Percentiles rank a stretch among this genome's conserved stretches.
Conservation (phyloP, 2,888 invertebrate genomes). For the Lasioglossum villosulum region DNA sequence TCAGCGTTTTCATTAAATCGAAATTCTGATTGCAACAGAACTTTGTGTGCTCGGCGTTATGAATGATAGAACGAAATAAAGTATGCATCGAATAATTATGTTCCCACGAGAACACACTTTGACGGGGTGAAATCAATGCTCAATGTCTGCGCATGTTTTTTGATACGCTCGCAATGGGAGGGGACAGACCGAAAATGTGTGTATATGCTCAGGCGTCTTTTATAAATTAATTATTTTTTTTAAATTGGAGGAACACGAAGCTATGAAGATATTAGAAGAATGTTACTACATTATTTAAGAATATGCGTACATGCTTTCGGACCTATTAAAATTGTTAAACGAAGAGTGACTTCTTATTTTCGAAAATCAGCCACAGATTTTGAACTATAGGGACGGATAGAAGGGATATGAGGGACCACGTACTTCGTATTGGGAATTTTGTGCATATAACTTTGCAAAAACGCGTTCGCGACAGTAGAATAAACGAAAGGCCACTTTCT, state of each 20-base stretch:
- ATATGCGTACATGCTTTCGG: not conserved
- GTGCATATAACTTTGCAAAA: not conserved
- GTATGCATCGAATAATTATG: not conserved
- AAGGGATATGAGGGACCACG: not conserved
- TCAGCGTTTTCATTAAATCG: not conserved
- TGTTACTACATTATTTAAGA: not conserved
- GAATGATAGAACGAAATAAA: not conserved
- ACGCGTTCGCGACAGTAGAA: not conserved
- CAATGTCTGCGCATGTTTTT: not conserved
- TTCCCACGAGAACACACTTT: not conserved
- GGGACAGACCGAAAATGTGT: not conserved
- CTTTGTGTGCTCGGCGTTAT: not conserved
- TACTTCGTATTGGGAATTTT: not conserved
- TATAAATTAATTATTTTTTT: not conserved
- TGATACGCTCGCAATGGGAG: not conserved
- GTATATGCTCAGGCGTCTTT: not conserved
- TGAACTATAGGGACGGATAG: not conserved
- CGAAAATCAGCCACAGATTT: not conserved
- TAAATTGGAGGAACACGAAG: not conserved
- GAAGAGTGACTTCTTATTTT: not conserved
- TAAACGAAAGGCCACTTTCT: not conserved
- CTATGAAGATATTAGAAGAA: not conserved
- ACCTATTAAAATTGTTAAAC: not conserved
- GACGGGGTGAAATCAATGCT: not conserved
- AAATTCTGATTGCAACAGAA: not conserved